These are phyloP conservation scores for Plutomurus gul DNA, from an alignment of 1,140 invertebrate genomes.

Conservation along the genomic window DNA sequence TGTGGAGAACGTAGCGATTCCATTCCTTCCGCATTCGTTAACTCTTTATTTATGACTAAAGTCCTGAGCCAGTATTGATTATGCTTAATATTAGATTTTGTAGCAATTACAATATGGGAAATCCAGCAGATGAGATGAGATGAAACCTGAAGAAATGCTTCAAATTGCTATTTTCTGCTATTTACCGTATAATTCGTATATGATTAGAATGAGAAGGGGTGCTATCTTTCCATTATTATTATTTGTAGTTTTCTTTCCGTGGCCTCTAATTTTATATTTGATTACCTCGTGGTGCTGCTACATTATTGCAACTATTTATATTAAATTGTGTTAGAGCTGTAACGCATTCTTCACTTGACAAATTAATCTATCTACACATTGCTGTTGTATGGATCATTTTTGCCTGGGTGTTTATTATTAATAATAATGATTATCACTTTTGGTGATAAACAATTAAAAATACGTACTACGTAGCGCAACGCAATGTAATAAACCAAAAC, in stretches of 20 bases:
- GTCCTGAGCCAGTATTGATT: no score
- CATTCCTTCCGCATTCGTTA: no score
- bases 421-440: background rate
- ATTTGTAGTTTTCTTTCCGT: constrained; percentile 16
- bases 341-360: constrained; percentile 13
- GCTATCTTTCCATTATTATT: background rate
- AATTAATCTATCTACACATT: constrained; percentile 23
- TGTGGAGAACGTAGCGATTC: no score
- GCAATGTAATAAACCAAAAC: no score
- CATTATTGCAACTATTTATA: background rate
- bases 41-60: no score
- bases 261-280: constrained; percentile 8
- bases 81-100: background rate
- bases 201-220: background rate
- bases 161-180: background rate
- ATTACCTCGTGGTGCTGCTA: constrained; percentile 25
- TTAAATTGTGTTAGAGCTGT: constrained; percentile 4
- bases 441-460: background rate
- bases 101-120: background rate
- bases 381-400: constrained; percentile 27
- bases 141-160: constrained; percentile 20
- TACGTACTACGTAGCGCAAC: no score
- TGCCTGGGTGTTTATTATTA: constrained; percentile 17
- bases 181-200: no score
- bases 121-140: constrained; percentile 17